Evolutionary conservation across 2,113 vertebrate genomes (phyloP).

Genomic region (Parotia lawesii): DNA sequence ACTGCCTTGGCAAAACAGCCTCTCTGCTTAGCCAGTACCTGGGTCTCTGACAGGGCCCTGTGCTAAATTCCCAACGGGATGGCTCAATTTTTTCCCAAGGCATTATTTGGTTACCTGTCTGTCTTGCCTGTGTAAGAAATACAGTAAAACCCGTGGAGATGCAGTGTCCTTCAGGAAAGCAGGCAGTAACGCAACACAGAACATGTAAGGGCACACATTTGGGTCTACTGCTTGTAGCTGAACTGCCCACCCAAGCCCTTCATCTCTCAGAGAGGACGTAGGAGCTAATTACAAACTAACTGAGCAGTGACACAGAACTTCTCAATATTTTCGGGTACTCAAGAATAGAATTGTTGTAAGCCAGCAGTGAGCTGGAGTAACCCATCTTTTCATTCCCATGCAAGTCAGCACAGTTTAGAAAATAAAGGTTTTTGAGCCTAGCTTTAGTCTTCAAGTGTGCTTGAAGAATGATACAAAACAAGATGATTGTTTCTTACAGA

Average conservation of each 20-base stretch:
- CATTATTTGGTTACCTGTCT: not conserved
- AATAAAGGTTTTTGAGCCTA: not conserved
- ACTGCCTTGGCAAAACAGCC: not conserved
- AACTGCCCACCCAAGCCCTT: not conserved
- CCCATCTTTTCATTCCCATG: not conserved
- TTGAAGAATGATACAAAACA: not conserved
- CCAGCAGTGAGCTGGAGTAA: not conserved
- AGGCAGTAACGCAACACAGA: not conserved
- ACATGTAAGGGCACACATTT: accelerated
- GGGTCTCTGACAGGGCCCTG: not conserved
- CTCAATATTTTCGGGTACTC: not conserved
- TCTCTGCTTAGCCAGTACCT: not conserved
- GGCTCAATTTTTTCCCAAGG: not conserved
- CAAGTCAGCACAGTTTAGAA: not conserved
- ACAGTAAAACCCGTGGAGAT: not conserved
- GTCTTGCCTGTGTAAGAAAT: not conserved
- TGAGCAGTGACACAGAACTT: not conserved
- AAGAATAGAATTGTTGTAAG: not conserved
- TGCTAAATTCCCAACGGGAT: not conserved
- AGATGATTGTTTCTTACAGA: not conserved
- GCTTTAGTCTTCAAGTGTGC: not conserved
- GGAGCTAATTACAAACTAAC: not conserved
- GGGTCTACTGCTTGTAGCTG: not conserved
- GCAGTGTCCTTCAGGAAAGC: not conserved
- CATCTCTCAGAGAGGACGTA: not conserved